Evolutionary conservation across 2,888 invertebrate species (phyloP).

Genomic region (Gisinianus flammeolus): DNA sequence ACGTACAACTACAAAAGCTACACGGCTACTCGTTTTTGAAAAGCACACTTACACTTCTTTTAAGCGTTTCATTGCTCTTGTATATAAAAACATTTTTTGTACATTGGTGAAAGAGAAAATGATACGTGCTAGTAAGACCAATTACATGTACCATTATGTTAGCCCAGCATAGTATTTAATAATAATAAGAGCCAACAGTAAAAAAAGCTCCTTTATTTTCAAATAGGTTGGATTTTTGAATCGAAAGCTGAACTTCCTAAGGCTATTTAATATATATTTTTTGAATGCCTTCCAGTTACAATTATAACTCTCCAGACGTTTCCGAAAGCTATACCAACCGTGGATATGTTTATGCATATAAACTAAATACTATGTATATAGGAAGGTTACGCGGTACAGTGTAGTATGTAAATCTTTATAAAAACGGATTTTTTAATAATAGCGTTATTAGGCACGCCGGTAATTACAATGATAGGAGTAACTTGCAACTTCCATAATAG

Average conservation of each 20-base stretch:
- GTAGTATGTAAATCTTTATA: not conserved
- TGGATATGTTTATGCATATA: no score
- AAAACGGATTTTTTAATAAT: slow-evolving; percentile 4
- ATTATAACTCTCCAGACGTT: not conserved
- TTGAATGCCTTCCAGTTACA: slow-evolving; percentile 16
- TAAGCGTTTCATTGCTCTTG: slow-evolving; percentile 26
- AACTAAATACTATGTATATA: no score
- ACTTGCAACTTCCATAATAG: not conserved
- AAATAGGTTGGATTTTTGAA: not conserved
- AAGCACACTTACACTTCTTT: slow-evolving; percentile 4
- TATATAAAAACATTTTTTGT: not conserved
- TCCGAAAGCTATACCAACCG: no score
- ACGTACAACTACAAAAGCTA: not conserved
- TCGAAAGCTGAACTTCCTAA: slow-evolving; percentile 9
- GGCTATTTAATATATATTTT: not conserved
- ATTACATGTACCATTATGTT: slow-evolving; percentile 35
- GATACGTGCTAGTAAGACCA: slow-evolving; percentile 35
- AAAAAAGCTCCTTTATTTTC: slow-evolving; percentile 9
- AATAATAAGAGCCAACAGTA: slow-evolving; percentile 15
- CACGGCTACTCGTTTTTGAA: slow-evolving; percentile 25
- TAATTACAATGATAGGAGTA: not conserved
- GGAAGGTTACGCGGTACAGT: no score
- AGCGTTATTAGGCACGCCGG: not conserved
- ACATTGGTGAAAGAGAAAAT: slow-evolving; percentile 22
- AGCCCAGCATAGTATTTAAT: slow-evolving; percentile 26